These are phyloP conservation scores for Myxocyprinus asiaticus DNA, from an alignment of 2,113 vertebrate genomes.

Conservation along the genomic window DNA sequence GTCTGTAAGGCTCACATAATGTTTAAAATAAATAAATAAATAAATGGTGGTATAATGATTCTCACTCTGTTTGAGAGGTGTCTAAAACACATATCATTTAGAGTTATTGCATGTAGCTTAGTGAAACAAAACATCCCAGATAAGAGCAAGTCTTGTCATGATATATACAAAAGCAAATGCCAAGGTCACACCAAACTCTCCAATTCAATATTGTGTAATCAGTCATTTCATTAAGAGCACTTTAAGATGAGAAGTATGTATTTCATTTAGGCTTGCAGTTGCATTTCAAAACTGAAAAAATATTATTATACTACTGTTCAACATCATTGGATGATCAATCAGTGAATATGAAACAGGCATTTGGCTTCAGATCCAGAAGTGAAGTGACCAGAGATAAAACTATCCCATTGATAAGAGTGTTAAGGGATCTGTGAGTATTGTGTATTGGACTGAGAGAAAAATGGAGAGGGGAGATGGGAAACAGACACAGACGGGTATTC, in stretches of 20 bases:
- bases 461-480: slow-evolving; percentile 48
- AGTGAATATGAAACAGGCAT: slow-evolving; percentile 18
- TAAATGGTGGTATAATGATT: neutral
- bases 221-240: slow-evolving; percentile 21
- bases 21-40: neutral
- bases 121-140: no score
- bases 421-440: slow-evolving; percentile 48
- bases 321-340: neutral
- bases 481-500: slow-evolving; percentile 61
- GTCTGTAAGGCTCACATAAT: no score
- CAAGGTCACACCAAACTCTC: neutral
- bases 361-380: slow-evolving; percentile 1
- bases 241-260: neutral
- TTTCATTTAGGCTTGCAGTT: neutral
- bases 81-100: no score
- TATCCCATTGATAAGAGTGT: slow-evolving; percentile 61
- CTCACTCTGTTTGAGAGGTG: no score
- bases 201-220: neutral
- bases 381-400: neutral
- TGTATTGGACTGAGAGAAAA: slow-evolving; percentile 35
- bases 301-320: neutral
- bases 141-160: neutral
- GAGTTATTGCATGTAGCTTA: no score
- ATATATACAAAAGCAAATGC: neutral
- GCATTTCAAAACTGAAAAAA: neutral